Percentiles rank a stretch among this genome's conserved stretches.
Evolutionary conservation across 35 echinoderm and acorn worm genomes (phyloP).

Genomic region (Amphiura filiformis): DNA sequence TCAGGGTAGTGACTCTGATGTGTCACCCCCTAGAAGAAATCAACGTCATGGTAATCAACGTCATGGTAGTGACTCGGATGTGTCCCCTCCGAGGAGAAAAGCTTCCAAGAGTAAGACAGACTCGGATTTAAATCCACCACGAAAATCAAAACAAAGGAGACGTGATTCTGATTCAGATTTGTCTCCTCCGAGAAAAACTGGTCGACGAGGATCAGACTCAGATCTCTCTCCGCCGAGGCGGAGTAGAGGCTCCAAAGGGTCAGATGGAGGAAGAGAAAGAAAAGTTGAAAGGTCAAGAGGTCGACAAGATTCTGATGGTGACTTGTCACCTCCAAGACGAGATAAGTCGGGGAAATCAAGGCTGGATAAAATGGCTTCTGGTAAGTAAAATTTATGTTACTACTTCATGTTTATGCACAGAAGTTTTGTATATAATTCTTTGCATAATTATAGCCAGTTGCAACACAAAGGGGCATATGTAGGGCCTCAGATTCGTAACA

Average conservation of each 20-base stretch:
- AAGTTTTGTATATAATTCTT: too few species aligned
- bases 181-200: conserved; percentile 38
- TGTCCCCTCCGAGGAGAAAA: conserved; percentile 51
- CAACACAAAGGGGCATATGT: too few species aligned
- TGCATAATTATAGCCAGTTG: too few species aligned
- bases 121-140: too few species aligned
- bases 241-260: background rate
- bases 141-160: conserved; percentile 6
- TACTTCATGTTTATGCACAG: too few species aligned
- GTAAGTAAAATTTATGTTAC: background rate
- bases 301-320: conserved; percentile 60
- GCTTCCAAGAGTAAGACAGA: background rate
- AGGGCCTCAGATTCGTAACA: too few species aligned
- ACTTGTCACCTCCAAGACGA: conserved; percentile 62
- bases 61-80: conserved; percentile 42
- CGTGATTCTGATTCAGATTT: conserved; percentile 56
- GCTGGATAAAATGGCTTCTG: background rate
- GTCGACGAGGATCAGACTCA: conserved; percentile 47
- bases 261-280: conserved; percentile 39
- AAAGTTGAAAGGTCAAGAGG: background rate
- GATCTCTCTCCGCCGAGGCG: conserved; percentile 75
- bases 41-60: background rate
- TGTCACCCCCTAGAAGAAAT: conserved; percentile 23
- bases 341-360: background rate
- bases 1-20: conserved; percentile 22